Conservation (phyloP, 1,140 invertebrate genomes). For the Trissolcus basalis region DNA sequence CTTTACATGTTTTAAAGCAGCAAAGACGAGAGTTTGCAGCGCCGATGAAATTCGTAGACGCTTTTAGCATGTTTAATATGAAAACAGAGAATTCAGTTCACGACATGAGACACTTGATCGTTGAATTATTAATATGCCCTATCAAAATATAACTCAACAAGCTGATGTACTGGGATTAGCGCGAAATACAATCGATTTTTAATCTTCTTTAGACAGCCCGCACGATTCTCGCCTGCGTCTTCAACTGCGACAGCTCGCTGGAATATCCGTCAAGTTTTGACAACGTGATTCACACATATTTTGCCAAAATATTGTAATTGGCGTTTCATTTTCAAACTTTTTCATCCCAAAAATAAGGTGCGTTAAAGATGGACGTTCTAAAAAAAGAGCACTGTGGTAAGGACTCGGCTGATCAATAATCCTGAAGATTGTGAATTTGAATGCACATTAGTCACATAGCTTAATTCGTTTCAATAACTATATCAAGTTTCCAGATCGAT, state of each 20-base stretch:
- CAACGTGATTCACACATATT: constrained; percentile 2
- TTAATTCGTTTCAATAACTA: constrained; percentile 5
- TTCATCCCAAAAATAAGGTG: too few species aligned
- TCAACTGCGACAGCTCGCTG: constrained; percentile 6
- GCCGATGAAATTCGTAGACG: constrained; percentile 55
- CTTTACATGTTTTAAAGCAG: constrained; percentile 50
- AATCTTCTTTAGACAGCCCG: constrained; percentile 32
- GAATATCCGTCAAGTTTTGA: constrained; percentile 11
- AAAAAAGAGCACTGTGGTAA: background rate
- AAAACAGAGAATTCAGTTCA: constrained; percentile 54
- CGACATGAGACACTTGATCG: constrained; percentile 56
- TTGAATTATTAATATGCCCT: constrained; percentile 55
- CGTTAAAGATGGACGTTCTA: too few species aligned
- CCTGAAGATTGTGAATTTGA: constrained; percentile 4
- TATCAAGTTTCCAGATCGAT: constrained; percentile 42
- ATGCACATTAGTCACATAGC: constrained; percentile 5
- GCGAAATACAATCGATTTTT: constrained; percentile 46
- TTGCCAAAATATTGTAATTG: background rate
- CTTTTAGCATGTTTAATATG: constrained; percentile 60
- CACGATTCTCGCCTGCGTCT: background rate
- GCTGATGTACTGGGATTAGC: constrained; percentile 43
- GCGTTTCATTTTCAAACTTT: too few species aligned
- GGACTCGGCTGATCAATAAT: constrained; percentile 11
- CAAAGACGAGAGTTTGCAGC: constrained; percentile 25
- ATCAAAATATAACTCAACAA: constrained; percentile 58